Evolutionary conservation across 1,140 invertebrate species (phyloP), one percentile per base, ranked within the genome.

Genomic region (Atta cephalotes): DNA sequence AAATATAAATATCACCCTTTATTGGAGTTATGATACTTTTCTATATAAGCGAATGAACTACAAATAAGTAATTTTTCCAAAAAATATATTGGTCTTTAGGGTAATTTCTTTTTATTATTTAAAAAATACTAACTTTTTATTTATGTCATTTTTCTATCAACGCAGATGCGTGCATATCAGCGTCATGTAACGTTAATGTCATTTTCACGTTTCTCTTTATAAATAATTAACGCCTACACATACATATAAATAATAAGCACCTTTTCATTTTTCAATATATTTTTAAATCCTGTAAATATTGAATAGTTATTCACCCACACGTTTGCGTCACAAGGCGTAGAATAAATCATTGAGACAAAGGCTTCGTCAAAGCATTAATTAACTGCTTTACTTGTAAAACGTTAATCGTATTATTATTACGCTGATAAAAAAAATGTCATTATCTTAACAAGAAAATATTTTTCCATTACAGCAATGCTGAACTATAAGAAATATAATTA

Each of bases 291-390:
- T 10, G 4, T 60, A 74, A 60, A 62, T 82, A 82, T 60, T 71
- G 39, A 71, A 53, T 53, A 51, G 49, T n/a, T 62, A 58, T 49
- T 60, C 21, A 58, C 18, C 68, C 18, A 82, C 51, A 12, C 16
- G 31, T 16, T 60, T 74, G 68, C 80, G 80, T 82, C 80, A 82
- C 25, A 5, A 60, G 14, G 68, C 9, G n/a, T 16, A 62, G 25
- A 74, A 72, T 74, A 74, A 72, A 60, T 81, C 39, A 81, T 39
- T 58, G 21, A 60, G 28, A 65, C 10, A 49, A 49, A 79, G 62
- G 12, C 21, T 70, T 70, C 16, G 10, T 56, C 7, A 60, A 58
- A 12, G 45, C 7, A 49, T 82, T 62, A 58, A 45, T 72, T 62
- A 58, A 45, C 60, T n/a, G 25, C 1, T 70, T 39, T 49, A 53